A percentile compares a stretch with the other conserved stretches of the same genome.
These are phyloP conservation scores for Lasaia peninsularis DNA, from an alignment of 1,140 invertebrate species.

Conservation along the genomic window DNA sequence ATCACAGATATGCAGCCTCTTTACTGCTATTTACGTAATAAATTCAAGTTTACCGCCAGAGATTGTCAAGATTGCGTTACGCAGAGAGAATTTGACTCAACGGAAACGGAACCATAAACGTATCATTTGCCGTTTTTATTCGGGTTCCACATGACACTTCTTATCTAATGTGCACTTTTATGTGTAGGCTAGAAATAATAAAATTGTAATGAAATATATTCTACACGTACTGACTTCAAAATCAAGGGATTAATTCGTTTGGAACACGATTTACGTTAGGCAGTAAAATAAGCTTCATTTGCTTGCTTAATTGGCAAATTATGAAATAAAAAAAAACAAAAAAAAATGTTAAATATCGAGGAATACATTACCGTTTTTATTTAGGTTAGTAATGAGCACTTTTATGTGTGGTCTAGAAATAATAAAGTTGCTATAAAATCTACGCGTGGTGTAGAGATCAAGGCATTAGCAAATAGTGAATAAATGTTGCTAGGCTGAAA, in stretches of 20 bases:
- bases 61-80: constrained; percentile 2
- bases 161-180: not conserved
- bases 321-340: too few species aligned
- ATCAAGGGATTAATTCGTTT: too few species aligned
- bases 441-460: too few species aligned
- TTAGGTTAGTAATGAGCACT: not conserved
- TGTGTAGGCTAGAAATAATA: not conserved
- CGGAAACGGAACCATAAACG: not conserved
- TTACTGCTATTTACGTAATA: constrained; percentile 40
- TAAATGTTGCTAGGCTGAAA: too few species aligned
- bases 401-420: not conserved
- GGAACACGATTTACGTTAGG: too few species aligned
- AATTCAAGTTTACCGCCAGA: constrained; percentile 42
- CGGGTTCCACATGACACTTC: not conserved
- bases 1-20: constrained; percentile 40
- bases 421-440: not conserved
- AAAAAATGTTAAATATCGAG: too few species aligned
- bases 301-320: too few species aligned
- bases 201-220: not conserved
- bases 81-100: not conserved
- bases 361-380: not conserved
- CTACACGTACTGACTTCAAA: too few species aligned
- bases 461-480: too few species aligned
- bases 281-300: too few species aligned
- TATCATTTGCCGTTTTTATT: constrained; percentile 1